phyloP scores from a whole-genome alignment of 1,140 invertebrate species.

The Pissodes strobi region DNA sequence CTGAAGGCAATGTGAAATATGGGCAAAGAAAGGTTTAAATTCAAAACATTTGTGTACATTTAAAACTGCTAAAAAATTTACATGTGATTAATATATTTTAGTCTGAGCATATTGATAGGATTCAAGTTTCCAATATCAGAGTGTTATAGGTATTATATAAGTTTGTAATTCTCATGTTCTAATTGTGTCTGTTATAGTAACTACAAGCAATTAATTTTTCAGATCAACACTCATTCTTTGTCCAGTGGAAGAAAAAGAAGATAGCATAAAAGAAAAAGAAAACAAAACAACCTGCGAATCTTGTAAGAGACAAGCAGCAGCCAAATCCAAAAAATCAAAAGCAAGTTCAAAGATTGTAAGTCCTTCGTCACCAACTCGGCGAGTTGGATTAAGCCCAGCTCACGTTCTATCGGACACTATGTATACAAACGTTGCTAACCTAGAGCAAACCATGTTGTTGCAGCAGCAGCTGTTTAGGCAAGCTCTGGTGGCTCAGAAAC shows the following conservation, averaged over 20 bases:
- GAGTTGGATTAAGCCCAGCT: slow-evolving; percentile 32
- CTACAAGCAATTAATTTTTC: too few species aligned
- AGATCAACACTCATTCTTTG: slow-evolving; percentile 58
- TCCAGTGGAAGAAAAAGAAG: slow-evolving; percentile 49
- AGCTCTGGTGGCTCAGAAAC: slow-evolving; percentile 55
- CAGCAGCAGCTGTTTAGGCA: slow-evolving; percentile 74
- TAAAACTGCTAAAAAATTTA: too few species aligned
- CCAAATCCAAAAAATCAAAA: slow-evolving; percentile 45
- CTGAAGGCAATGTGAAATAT: too few species aligned
- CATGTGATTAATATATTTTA: too few species aligned
- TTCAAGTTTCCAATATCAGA: too few species aligned
- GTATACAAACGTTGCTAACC: slow-evolving; percentile 75
- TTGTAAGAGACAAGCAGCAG: slow-evolving; percentile 39
- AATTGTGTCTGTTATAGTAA: background rate
- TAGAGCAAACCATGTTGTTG: slow-evolving; percentile 73
- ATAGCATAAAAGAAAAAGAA: slow-evolving; percentile 40
- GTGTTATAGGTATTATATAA: too few species aligned
- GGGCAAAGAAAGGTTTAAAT: too few species aligned
- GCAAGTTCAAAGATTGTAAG: slow-evolving; percentile 41
- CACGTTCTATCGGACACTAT: slow-evolving; percentile 62
- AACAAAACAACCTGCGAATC: slow-evolving; percentile 37
- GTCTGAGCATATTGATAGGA: too few species aligned
- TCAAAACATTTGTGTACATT: too few species aligned
- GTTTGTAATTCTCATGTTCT: too few species aligned
- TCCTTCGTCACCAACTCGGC: slow-evolving; percentile 48